phyloP scores from a whole-genome alignment of 2,113 vertebrate species.

The Psilopsiagon aurifrons region DNA sequence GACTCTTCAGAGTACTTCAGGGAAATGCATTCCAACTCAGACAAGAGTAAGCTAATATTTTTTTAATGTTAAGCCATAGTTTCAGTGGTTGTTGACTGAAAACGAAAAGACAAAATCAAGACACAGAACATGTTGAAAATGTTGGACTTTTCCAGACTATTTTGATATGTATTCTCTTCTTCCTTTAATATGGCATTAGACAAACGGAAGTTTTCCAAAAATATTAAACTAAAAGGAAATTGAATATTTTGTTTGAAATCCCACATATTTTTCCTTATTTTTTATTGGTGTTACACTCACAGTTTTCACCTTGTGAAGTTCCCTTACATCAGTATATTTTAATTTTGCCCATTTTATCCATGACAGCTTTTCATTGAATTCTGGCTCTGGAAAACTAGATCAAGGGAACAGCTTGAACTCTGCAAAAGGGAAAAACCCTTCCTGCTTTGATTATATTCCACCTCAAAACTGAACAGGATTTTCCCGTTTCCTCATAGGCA shows the following conservation, averaged over 20 bases:
- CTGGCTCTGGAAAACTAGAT: neutral
- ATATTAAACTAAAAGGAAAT: neutral
- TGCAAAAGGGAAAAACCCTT: neutral
- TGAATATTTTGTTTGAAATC: rapidly evolving
- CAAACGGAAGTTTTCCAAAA: neutral
- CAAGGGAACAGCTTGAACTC: neutral
- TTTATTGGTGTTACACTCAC: neutral
- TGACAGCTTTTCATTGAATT: neutral
- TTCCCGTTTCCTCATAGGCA: neutral
- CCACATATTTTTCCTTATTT: neutral
- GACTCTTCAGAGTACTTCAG: neutral
- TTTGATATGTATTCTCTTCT: neutral
- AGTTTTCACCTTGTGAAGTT: neutral
- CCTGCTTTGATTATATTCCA: neutral
- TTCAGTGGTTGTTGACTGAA: neutral
- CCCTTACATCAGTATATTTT: neutral
- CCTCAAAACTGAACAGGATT: neutral
- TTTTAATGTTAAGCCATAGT: neutral
- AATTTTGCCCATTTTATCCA: neutral
- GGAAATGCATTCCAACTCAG: neutral
- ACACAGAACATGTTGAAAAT: neutral
- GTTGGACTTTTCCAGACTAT: neutral
- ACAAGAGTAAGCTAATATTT: neutral
- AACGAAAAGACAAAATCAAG: neutral
- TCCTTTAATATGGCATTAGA: neutral